These are phyloP conservation scores for Microdon myrmicae DNA, from an alignment of 2,888 invertebrate species.

Conservation along the genomic window DNA sequence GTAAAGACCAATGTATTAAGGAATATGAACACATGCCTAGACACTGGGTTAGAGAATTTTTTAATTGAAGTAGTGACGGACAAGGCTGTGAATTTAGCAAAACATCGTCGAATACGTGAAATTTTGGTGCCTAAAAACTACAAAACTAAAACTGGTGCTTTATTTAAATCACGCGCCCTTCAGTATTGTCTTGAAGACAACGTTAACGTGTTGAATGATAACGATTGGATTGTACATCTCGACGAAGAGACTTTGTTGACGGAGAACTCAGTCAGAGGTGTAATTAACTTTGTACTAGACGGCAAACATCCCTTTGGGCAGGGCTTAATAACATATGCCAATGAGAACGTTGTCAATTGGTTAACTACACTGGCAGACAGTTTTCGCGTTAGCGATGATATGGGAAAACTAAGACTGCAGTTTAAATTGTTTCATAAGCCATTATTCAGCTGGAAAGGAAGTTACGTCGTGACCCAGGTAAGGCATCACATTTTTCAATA, in stretches of 20 bases:
- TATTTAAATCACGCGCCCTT: slow-evolving; percentile 93
- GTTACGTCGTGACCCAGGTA: slow-evolving; percentile 96
- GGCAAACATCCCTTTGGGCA: slow-evolving; percentile 96
- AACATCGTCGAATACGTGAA: slow-evolving; percentile 84
- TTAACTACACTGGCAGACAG: slow-evolving; percentile 95
- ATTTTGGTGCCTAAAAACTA: slow-evolving; percentile 89
- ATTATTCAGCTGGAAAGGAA: slow-evolving; percentile 97
- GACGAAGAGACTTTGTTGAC: slow-evolving; percentile 96
- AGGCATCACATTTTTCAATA: too few species aligned
- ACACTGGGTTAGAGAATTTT: slow-evolving; percentile 93
- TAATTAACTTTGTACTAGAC: slow-evolving; percentile 93
- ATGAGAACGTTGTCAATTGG: slow-evolving; percentile 97
- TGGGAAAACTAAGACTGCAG: slow-evolving; percentile 94
- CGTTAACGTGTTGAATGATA: slow-evolving; percentile 85
- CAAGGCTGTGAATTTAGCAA: slow-evolving; percentile 80
- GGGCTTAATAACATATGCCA: slow-evolving; percentile 95
- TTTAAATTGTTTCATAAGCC: slow-evolving; percentile 94
- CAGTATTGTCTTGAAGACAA: slow-evolving; percentile 95
- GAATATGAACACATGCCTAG: slow-evolving; percentile 87
- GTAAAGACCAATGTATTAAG: slow-evolving; percentile 87
- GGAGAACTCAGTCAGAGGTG: slow-evolving; percentile 88
- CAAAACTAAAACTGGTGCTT: slow-evolving; percentile 88
- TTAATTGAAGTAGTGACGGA: slow-evolving; percentile 96
- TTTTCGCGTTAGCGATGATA: slow-evolving; percentile 95
- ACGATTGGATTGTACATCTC: slow-evolving; percentile 96